These are phyloP conservation scores for Gopherus flavomarginatus DNA, from an alignment of 2,113 vertebrate genomes.

Conservation along the genomic window DNA sequence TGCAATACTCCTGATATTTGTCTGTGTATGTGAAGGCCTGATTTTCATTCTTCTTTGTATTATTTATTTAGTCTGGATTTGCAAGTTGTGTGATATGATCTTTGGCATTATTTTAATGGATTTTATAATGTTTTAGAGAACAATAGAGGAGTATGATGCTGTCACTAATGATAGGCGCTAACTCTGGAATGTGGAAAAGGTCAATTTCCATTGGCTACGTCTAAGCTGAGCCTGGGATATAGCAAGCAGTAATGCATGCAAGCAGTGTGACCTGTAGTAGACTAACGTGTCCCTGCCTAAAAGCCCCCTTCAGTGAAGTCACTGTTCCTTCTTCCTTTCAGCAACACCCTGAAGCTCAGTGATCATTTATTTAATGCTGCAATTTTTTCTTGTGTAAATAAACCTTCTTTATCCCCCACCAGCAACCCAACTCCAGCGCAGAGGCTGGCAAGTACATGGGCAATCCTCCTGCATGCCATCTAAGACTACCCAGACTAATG, in stretches of 20 bases:
- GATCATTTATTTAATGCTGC: neutral
- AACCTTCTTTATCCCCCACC: neutral
- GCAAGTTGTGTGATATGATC: neutral
- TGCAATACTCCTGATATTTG: neutral
- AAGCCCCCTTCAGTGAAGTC: neutral
- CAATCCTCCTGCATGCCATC: neutral
- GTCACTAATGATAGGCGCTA: neutral
- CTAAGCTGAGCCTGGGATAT: neutral
- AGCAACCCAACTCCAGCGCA: neutral
- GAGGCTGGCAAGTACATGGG: neutral
- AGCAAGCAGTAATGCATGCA: neutral
- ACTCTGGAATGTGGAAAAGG: neutral
- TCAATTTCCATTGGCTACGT: neutral
- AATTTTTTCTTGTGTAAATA: neutral
- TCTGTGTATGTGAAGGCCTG: neutral
- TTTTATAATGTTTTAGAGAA: too few species aligned
- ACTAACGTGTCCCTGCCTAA: neutral
- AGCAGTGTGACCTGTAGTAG: neutral
- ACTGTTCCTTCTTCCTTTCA: neutral
- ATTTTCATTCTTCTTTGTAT: neutral
- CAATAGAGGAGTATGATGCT: neutral
- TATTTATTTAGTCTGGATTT: neutral
- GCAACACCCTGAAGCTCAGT: neutral
- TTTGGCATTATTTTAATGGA: too few species aligned
- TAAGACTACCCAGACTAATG: neutral